Evolutionary conservation across 2,888 invertebrate genomes (phyloP).

Genomic region (Yponomeuta plumbellus): DNA sequence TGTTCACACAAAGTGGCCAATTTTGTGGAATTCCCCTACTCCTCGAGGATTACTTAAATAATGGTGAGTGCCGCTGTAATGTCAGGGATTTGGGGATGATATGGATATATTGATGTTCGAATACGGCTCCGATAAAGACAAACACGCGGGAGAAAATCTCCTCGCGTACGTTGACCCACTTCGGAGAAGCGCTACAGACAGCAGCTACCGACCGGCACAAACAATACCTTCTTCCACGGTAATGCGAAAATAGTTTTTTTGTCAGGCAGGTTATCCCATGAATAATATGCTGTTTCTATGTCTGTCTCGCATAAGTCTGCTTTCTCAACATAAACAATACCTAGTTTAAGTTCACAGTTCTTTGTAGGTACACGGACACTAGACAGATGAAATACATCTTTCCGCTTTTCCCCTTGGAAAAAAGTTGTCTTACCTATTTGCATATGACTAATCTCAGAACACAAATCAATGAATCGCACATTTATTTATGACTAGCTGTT

Average conservation of each 20-base stretch:
- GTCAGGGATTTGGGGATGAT: constrained; percentile 2
- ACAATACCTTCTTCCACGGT: constrained; percentile 24
- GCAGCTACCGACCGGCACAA: constrained; percentile 38
- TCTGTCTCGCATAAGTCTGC: too few species aligned
- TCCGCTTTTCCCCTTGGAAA: too few species aligned
- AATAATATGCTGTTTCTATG: too few species aligned
- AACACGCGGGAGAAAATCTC: constrained; percentile 39
- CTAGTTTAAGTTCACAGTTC: too few species aligned
- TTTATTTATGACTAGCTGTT: too few species aligned
- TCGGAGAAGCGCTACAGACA: constrained; percentile 31
- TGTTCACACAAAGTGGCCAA: constrained; percentile 52
- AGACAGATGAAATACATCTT: too few species aligned
- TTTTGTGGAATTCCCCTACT: constrained; percentile 45
- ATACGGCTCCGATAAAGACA: neutral
- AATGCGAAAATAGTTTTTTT: constrained; percentile 16
- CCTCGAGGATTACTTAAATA: constrained; percentile 34
- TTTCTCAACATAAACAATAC: too few species aligned
- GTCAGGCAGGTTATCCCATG: too few species aligned
- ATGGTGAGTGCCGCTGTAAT: constrained; percentile 45
- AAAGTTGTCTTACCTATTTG: too few species aligned
- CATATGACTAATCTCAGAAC: too few species aligned
- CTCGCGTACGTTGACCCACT: constrained; percentile 51
- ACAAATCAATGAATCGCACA: too few species aligned
- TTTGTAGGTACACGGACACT: too few species aligned
- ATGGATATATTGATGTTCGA: neutral